Evolutionary conservation across 2,888 invertebrate species (phyloP), one percentile per base, ranked within the genome.

Genomic region (Perizoma affinitatum): DNA sequence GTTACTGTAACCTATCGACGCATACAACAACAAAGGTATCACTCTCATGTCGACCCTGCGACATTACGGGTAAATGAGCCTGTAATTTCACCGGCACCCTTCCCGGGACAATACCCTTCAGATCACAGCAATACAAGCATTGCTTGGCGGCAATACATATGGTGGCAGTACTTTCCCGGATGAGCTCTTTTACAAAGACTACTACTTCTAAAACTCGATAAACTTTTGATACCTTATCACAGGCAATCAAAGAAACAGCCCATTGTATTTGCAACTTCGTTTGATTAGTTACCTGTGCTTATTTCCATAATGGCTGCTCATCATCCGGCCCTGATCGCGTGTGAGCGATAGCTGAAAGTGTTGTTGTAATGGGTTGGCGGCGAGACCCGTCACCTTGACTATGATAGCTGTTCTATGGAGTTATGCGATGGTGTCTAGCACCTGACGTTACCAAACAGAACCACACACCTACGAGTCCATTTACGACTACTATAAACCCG

Each of bases 351-450:
- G 5, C 35, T 49, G 50, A 38, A 57, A 45, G 50, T 50, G 50
- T 50, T 50, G 48, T 40, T 40, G 40, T 40, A 42, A 51, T 51
- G n/a, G 50, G 33, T 42, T 49, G 10, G 35, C 9, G 40, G 49
- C 40, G 40, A n/a, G 8, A 9, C 5, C 49, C 33, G 42, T 51
- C 58, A 63, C 58, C 63, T 58, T 63, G 59, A 46, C 53, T 53
- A 48, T 58, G 46, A 50, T 50, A 46, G 45, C 11, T 49, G 54
- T 41, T 50, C 54, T 46, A 45, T 42, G 38, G 57, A 45, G 49
- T 49, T 52, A 48, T 53, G 43, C 34, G 53, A 52, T 63, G 58
- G 63, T 58, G 63, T 52, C 63, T 63, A 63, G 54, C 63, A 58
- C 63, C 55, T 45, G 38, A 53, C 41, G 63, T 42, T 55, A 63